Base-by-base conservation (phyloP, 2,113 vertebrate genomes). In the Spermophilus dauricus region DNA sequence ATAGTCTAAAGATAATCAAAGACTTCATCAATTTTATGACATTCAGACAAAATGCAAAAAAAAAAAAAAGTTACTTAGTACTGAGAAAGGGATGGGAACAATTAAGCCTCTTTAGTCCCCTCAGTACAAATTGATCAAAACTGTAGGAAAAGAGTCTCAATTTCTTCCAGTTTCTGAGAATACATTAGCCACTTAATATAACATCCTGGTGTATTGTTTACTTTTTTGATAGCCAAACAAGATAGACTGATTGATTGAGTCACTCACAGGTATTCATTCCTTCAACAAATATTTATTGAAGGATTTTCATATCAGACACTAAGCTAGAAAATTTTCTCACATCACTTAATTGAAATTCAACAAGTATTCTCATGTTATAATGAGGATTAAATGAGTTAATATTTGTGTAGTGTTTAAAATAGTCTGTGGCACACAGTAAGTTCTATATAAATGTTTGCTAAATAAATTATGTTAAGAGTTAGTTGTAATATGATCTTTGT, bases 301-400 rank as follows among this genome's bases (percentile, higher is more conserved):
- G 76, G 87, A 94, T 97, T 96, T 90, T 76, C 56, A 92, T 95
- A 65, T 95, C 87, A 94, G 82, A 93, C 39, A 92, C 67, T 75
- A 48, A 80, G 72, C 84, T 56, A 85, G 37, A 90, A 67, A 53
- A 92, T 94, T 92, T 94, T 88, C 61, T 77, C 84, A 42, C 18
- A 75, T 82, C 39, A 70, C 65, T 92, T 97, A 91, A 96, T 94
- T 97, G 96, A 97, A 97, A 97, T 97, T 97, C 95, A 82, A 77
- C 70, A 95, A 96, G 80, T 83, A 95, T 81, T 87, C 67, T 96
- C 89, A 63, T 5, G 65, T 81, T 95, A 86, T 88, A 96, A 97
- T 91, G 87, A 96, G 69, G 90, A 97, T 97, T 97, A 96, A 95
- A 53, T 91, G 45, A 94, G 67, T 84, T 95, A 96, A 95, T 97